A percentile compares a stretch with the other conserved stretches of the same genome.
Conservation (phyloP, 2,797 vertebrate genomes). For the Coendou prehensilis region DNA sequence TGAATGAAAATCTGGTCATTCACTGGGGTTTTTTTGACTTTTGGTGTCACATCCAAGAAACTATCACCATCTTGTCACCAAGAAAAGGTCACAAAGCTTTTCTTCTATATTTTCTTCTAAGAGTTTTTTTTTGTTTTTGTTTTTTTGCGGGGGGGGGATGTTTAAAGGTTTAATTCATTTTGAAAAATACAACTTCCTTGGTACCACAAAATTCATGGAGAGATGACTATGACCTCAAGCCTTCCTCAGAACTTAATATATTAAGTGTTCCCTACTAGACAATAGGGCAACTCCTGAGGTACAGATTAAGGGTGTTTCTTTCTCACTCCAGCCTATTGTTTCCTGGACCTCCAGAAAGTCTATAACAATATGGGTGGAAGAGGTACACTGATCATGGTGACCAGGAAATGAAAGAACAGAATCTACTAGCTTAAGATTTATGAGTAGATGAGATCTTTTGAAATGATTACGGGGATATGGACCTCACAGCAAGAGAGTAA, state of each 20-base stretch:
- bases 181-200: slow-evolving; percentile 6
- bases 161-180: background rate
- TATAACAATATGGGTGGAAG: background rate
- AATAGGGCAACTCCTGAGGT: background rate
- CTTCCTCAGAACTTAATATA: background rate
- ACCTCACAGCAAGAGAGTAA: slow-evolving; percentile 62
- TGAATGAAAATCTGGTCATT: slow-evolving; percentile 3
- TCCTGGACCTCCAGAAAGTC: background rate
- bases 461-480: slow-evolving; percentile 54
- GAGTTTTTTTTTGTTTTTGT: background rate
- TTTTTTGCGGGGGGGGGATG: background rate
- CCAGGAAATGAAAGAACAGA: slow-evolving; percentile 54
- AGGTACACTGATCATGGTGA: background rate
- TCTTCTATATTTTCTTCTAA: background rate
- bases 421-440: slow-evolving; percentile 48
- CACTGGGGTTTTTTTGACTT: background rate
- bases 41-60: background rate
- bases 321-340: slow-evolving; percentile 8
- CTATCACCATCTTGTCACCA: background rate
- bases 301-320: background rate
- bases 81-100: background rate
- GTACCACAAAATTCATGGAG: background rate
- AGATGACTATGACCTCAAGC: background rate
- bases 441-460: slow-evolving; percentile 37
- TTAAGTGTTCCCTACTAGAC: background rate